Percentiles rank a stretch among this genome's conserved stretches.
Evolutionary conservation across 2,113 vertebrate genomes (phyloP).

Genomic region (Trichomycterus rosablanca): DNA sequence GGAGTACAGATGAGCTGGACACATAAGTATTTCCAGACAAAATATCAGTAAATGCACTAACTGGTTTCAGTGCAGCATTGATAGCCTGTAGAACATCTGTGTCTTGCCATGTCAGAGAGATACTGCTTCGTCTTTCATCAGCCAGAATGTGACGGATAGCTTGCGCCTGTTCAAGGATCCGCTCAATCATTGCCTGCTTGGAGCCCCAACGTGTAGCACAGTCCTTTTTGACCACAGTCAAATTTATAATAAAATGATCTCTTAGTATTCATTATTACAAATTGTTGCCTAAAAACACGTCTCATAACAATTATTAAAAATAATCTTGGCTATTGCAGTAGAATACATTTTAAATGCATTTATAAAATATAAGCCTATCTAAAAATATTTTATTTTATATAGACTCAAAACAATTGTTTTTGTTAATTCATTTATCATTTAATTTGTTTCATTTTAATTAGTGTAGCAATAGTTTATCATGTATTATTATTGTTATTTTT

Average conservation of each 20-base stretch:
- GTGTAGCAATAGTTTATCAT: too few species aligned
- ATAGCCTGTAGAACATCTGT: too few species aligned
- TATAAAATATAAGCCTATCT: too few species aligned
- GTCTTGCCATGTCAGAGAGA: conserved; percentile 16
- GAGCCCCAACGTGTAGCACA: conserved; percentile 3
- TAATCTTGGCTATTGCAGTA: too few species aligned
- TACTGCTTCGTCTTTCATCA: conserved; percentile 11
- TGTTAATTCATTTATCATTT: too few species aligned
- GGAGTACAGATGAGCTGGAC: conserved; percentile 3
- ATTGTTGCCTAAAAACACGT: too few species aligned
- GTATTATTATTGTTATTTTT: too few species aligned
- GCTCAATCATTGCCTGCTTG: conserved; percentile 1
- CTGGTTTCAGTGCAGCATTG: neutral
- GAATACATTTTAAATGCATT: neutral
- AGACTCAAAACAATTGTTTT: too few species aligned
- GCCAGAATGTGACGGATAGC: conserved; percentile 5
- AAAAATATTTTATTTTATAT: too few species aligned
- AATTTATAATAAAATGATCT: neutral
- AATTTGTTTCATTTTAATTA: too few species aligned
- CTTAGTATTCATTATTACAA: neutral
- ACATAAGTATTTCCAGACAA: neutral
- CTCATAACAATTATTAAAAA: too few species aligned
- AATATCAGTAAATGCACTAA: conserved; percentile 8
- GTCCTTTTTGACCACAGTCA: neutral
- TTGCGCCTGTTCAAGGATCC: neutral